phyloP scores from a whole-genome alignment of 1,140 invertebrate species.

The Xylocopa sonorina region DNA sequence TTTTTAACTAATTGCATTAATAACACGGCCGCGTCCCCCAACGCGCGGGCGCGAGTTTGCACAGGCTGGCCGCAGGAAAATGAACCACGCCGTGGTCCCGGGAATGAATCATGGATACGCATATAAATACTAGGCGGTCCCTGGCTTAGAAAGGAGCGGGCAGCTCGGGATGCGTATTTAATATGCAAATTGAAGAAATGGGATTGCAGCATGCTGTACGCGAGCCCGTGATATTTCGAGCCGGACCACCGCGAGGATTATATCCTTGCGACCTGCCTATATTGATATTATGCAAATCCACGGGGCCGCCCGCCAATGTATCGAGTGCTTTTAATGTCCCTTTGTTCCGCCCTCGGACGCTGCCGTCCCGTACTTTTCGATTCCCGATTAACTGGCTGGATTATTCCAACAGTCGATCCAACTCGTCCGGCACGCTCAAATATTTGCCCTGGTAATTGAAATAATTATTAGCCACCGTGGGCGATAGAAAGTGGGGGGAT shows the following conservation, averaged over 20 bases:
- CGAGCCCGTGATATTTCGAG: slow-evolving; percentile 63
- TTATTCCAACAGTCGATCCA: slow-evolving; percentile 9
- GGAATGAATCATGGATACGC: slow-evolving; percentile 61
- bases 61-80: slow-evolving; percentile 36
- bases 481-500: neutral
- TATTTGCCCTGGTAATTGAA: neutral
- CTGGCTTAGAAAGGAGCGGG: slow-evolving; percentile 52
- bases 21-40: neutral
- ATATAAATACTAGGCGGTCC: slow-evolving; percentile 53
- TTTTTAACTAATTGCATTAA: slow-evolving; percentile 54
- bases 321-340: slow-evolving; percentile 57
- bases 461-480: neutral
- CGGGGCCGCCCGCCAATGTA: slow-evolving; percentile 2
- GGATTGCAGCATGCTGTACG: slow-evolving; percentile 65
- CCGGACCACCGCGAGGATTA: slow-evolving; percentile 59
- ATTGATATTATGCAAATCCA: slow-evolving; percentile 67
- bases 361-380: slow-evolving; percentile 23
- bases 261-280: slow-evolving; percentile 60
- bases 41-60: slow-evolving; percentile 7
- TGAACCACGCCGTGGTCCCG: slow-evolving; percentile 42
- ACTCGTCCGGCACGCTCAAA: neutral
- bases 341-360: slow-evolving; percentile 42
- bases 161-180: slow-evolving; percentile 67
- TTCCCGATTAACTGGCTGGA: slow-evolving; percentile 28
- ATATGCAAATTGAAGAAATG: slow-evolving; percentile 73